Evolutionary conservation across 1,140 invertebrate genomes (phyloP).

Genomic region (Dysdera silvatica): DNA sequence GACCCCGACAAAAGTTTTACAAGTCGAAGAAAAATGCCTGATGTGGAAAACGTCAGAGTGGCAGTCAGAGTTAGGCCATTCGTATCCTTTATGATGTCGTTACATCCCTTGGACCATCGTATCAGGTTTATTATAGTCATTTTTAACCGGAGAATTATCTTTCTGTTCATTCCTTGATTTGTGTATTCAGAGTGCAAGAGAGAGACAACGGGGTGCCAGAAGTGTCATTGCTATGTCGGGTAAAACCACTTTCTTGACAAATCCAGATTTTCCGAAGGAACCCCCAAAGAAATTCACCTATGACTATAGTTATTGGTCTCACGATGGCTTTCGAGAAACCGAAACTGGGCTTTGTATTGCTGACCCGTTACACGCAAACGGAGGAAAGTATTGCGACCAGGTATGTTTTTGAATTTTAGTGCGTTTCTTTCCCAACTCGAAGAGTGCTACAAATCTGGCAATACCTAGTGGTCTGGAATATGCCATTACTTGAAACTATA

Average conservation of each 20-base stretch:
- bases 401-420: too few relatives aligned
- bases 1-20: background rate
- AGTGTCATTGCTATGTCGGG: conserved; percentile 52
- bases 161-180: too few relatives aligned
- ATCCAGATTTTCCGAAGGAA: conserved; percentile 46
- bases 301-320: conserved; percentile 58
- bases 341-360: conserved; percentile 47
- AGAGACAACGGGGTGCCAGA: conserved; percentile 51
- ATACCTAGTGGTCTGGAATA: background rate
- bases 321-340: conserved; percentile 51
- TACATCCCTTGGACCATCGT: background rate
- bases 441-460: conserved; percentile 5
- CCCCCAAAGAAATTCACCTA: conserved; percentile 52
- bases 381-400: conserved; percentile 50
- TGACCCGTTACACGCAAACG: conserved; percentile 44
- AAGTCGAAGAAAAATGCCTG: conserved; percentile 18
- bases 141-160: too few relatives aligned
- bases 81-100: conserved; percentile 44
- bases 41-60: conserved; percentile 51
- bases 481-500: background rate
- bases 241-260: conserved; percentile 48
- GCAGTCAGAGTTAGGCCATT: conserved; percentile 56
- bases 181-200: conserved; percentile 47
- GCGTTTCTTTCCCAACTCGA: conserved; percentile 6
- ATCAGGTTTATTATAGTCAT: background rate